Percentiles rank a stretch among this genome's conserved stretches.
These are phyloP conservation scores for Platanista minor DNA, from an alignment of 2,113 vertebrate genomes.

Conservation along the genomic window DNA sequence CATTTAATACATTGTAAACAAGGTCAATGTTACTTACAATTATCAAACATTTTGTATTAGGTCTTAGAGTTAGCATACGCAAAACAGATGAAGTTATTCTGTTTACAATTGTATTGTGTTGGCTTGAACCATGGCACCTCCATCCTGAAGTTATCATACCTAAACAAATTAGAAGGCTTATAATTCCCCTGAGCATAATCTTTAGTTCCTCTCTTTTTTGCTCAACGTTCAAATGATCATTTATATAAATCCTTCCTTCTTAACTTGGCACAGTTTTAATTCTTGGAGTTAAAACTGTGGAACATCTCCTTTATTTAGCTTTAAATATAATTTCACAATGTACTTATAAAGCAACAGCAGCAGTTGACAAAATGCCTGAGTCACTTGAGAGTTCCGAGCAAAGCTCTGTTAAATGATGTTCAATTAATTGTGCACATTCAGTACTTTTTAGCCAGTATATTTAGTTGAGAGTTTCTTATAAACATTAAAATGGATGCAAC, in stretches of 20 bases:
- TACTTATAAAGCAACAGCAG: not conserved
- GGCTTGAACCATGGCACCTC: not conserved
- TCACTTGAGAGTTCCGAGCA: not conserved
- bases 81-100: not conserved
- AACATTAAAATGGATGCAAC: not conserved
- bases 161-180: not conserved
- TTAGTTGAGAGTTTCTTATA: not conserved
- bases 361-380: not conserved
- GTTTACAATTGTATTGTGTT: not conserved
- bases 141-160: not conserved
- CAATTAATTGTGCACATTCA: not conserved
- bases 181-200: not conserved
- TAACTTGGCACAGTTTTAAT: not conserved
- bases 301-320: not conserved
- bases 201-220: not conserved
- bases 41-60: not conserved
- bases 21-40: not conserved
- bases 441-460: not conserved
- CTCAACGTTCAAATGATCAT: not conserved
- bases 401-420: not conserved
- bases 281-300: not conserved
- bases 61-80: not conserved
- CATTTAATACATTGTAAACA: not conserved
- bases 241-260: not conserved
- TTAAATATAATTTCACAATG: not conserved